Evolutionary conservation across 92 coral and sea anemone species (phyloP).

Genomic region (Parazoanthus atlanticus): DNA sequence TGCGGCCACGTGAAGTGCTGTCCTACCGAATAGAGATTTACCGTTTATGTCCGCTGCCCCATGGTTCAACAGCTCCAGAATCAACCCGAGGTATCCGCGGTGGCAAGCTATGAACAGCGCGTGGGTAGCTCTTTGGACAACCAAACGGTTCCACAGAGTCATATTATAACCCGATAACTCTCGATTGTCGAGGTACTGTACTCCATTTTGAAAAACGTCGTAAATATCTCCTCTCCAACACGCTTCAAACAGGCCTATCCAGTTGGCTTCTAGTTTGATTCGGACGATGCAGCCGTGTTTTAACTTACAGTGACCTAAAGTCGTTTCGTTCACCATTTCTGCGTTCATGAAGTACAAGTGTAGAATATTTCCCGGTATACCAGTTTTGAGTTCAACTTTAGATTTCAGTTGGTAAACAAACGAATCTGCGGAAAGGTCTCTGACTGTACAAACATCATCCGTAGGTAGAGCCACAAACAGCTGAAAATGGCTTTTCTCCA

Average conservation of each 20-base stretch:
- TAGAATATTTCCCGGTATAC: slow-evolving; percentile 90
- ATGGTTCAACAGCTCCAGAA: slow-evolving; percentile 84
- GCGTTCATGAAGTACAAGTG: slow-evolving; percentile 88
- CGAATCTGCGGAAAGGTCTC: slow-evolving; percentile 58
- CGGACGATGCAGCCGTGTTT: slow-evolving; percentile 89
- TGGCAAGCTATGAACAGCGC: slow-evolving; percentile 94
- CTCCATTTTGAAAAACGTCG: slow-evolving; percentile 95
- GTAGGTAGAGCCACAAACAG: slow-evolving; percentile 85
- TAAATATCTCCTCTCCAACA: slow-evolving; percentile 93
- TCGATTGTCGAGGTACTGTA: slow-evolving; percentile 66
- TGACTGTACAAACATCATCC: slow-evolving; percentile 80
- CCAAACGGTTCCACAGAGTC: slow-evolving; percentile 88
- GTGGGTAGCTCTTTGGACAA: slow-evolving; percentile 83
- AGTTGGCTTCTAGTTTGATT: slow-evolving; percentile 77
- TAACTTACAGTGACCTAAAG: slow-evolving; percentile 67
- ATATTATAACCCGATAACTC: slow-evolving; percentile 75
- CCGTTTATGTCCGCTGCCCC: slow-evolving; percentile 93
- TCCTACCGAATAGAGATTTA: slow-evolving; percentile 84
- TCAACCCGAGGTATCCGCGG: slow-evolving; percentile 89
- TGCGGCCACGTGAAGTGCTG: slow-evolving; percentile 87
- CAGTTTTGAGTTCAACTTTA: slow-evolving; percentile 82
- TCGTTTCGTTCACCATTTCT: slow-evolving; percentile 63
- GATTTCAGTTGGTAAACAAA: slow-evolving; percentile 86
- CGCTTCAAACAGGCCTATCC: slow-evolving; percentile 82
- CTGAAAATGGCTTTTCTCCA: slow-evolving; percentile 48